Base-by-base conservation (phyloP, 2,797 vertebrate species). In the Perodicticus potto region DNA sequence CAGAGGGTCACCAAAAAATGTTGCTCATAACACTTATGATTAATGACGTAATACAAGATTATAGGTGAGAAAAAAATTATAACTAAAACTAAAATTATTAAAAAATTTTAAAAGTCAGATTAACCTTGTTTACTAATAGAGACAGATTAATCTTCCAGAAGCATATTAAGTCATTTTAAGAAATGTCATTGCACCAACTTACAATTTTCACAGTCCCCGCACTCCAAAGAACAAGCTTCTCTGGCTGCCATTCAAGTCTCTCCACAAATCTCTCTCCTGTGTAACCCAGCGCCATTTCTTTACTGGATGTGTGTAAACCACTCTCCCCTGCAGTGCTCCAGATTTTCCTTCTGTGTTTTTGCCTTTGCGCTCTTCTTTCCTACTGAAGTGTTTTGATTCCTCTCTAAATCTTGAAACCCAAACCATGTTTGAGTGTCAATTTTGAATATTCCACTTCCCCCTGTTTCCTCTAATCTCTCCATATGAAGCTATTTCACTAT, bases 41-140 rank as follows among this genome's bases (percentile, higher is more conserved):
- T 91, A 93, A 91, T 91, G 77, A 91, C 34, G 85, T 93, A 34
- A 73, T 89, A 27, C 55, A 94, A 55, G 45, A 90, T 67, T 76
- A 93, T 76, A 86, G 32, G 72, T 85, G 43, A 84, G 16, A 86
- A 89, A 88, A 73, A 11, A 53, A 83, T 72, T 94, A 81, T 91
- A 78, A 93, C 95, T 85, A 94, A 89, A 93, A 89, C 82, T 67
- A 95, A 95, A 95, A 89, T 86, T 93, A 77, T 81, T 92, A 43
- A 89, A 95, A 89, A 78, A 45, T 29, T 63, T 69, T 93, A 76
- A 23, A 89, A 77, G 57, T 94, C 45, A 85, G 20, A 77, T 78
- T 73, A 81, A 40, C 12, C 53, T 94, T 81, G 5, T 65, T 94
- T 84, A 83, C 27, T 80, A 77, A 25, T 72, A 89, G 53, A 67